These are phyloP conservation scores for Cotesia typhae DNA, from an alignment of 1,140 invertebrate species.

Conservation along the genomic window DNA sequence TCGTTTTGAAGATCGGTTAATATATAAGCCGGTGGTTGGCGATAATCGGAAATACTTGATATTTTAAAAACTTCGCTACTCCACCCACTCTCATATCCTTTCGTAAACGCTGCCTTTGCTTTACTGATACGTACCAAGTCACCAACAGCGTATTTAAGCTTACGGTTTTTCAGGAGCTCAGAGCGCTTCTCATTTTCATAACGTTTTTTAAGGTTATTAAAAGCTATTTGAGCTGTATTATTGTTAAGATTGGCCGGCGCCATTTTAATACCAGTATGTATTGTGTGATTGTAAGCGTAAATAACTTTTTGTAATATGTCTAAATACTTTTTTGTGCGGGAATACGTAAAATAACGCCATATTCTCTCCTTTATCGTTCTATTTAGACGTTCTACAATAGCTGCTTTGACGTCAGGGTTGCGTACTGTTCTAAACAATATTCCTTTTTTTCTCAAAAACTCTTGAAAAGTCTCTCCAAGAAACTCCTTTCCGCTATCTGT, in stretches of 20 bases:
- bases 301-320: no score
- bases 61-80: neutral
- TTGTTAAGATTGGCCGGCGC: constrained; percentile 12
- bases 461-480: constrained; percentile 29
- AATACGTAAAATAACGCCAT: no score
- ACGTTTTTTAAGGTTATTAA: neutral
- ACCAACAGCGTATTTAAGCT: constrained; percentile 24
- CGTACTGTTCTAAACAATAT: neutral
- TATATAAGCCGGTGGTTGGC: neutral
- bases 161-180: neutral
- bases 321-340: no score
- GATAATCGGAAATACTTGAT: neutral
- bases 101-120: no score
- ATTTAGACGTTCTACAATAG: constrained; percentile 42
- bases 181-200: no score
- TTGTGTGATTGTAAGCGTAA: no score
- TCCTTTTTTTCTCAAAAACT: constrained; percentile 32
- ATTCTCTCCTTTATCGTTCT: constrained; percentile 41
- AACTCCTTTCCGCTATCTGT: neutral
- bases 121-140: no score
- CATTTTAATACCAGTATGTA: constrained; percentile 8
- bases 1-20: neutral
- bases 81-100: neutral
- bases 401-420: constrained; percentile 42
- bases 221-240: neutral